Percentiles rank a stretch among this genome's conserved stretches.
phyloP scores from a whole-genome alignment of 2,797 vertebrate genomes.

The Loriculus beryllinus region DNA sequence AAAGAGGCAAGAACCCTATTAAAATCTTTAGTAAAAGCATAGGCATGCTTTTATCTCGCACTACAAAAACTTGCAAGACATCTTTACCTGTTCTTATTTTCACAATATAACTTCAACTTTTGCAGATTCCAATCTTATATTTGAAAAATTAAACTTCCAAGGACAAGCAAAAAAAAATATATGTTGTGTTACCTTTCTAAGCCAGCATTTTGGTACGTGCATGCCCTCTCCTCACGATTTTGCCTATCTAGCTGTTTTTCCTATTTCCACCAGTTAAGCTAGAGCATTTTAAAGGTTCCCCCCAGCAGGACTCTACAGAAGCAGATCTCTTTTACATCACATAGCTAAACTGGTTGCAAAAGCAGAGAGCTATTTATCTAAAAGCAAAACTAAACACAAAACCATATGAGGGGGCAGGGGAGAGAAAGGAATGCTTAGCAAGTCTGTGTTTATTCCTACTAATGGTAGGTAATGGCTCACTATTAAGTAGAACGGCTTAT shows the following conservation, averaged over 20 bases:
- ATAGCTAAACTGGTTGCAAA: neutral
- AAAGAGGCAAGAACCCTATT: neutral
- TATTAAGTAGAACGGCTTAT: neutral
- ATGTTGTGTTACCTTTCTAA: neutral
- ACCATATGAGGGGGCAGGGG: neutral
- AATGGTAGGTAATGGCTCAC: neutral
- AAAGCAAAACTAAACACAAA: neutral
- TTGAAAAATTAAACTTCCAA: neutral
- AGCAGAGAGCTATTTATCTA: neutral
- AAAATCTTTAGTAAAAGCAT: neutral
- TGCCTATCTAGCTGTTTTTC: neutral
- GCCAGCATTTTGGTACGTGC: neutral
- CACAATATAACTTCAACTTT: neutral
- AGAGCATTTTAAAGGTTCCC: neutral
- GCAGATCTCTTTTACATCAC: neutral
- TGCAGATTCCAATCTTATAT: neutral
- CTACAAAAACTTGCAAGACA: neutral
- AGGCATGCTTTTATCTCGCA: neutral
- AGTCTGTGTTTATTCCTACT: neutral
- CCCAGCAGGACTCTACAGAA: neutral
- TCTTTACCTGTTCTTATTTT: neutral
- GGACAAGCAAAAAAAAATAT: neutral
- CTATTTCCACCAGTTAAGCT: neutral
- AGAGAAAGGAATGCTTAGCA: neutral
- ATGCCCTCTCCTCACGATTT: neutral